Base-by-base conservation (phyloP, 2,797 vertebrate genomes). In the Kryptopterus vitreolus region DNA sequence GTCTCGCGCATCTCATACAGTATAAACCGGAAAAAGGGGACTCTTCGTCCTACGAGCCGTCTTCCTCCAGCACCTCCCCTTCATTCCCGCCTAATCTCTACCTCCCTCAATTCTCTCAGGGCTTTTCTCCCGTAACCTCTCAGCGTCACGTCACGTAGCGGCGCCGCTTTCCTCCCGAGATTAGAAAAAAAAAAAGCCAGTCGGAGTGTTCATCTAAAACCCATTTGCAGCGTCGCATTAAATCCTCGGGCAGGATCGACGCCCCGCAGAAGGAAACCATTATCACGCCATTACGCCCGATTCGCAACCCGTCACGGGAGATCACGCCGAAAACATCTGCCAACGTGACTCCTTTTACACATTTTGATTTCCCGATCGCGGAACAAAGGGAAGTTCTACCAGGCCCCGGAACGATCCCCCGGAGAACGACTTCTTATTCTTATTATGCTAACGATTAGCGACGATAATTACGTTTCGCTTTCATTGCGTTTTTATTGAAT, bases 191-290 rank as follows among this genome's bases (percentile, higher is more conserved):
- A 35, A 63, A 78, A 79, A 55, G 35, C n/a, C n/a, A 55, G 22
- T 55, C 7, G 6, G 74, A 26, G 11, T 65, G 90, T 91, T 92
- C 85, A 91, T 92, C 91, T 92, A 87, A 89, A 92, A 91, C 81
- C 87, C 89, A 89, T 93, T 92, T 88, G 88, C 89, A 85, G 89
- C 83, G 85, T 86, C 15, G 88, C 88, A 89, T 91, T 91, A 92
- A 92, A 91, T 87, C 86, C 86, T 80, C 69, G 85, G 83, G 90
- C 87, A 91, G 83, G 86, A 92, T 91, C 87, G 86, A 90, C 90
- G 88, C 91, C 91, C 89, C 90, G 89, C 87, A 88, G 88, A 72
- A 89, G 87, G 87, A 90, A 90, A 92, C 91, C 89, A 89, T 89
- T 87, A 91, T 89, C 82, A 84, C 87, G 70, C 24, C 84, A 88